These are phyloP conservation scores for Tetramorium simillimum DNA, from an alignment of 1,140 invertebrate genomes.

Conservation along the genomic window DNA sequence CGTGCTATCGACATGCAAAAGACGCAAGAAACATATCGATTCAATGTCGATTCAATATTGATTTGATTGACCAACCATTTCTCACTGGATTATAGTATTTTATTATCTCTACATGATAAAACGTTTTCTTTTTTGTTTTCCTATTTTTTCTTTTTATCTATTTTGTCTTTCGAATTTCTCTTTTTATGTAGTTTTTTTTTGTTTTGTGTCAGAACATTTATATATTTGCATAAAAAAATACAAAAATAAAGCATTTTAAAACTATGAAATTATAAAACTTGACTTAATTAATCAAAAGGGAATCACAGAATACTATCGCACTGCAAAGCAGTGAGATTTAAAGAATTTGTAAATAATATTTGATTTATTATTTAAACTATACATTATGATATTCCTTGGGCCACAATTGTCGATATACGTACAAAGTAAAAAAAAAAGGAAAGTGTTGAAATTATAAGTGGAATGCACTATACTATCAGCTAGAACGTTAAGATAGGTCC, in stretches of 20 bases:
- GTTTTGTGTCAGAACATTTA: too few species aligned
- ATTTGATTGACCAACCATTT: too few species aligned
- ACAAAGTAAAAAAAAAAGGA: constrained; percentile 69
- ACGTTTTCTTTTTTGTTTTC: not conserved
- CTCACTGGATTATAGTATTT: too few species aligned
- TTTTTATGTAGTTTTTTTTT: not conserved
- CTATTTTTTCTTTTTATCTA: not conserved
- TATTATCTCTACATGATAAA: not conserved
- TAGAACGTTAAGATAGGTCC: constrained; percentile 95
- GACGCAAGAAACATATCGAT: too few species aligned
- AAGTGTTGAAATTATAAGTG: constrained; percentile 18
- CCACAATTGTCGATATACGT: constrained; percentile 63
- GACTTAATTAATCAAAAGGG: not conserved
- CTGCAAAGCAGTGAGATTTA: not conserved
- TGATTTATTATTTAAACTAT: constrained; percentile 72
- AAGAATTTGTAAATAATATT: constrained; percentile 65
- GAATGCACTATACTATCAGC: constrained; percentile 56
- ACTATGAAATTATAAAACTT: too few species aligned
- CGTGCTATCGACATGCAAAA: constrained; percentile 71
- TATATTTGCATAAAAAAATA: not conserved
- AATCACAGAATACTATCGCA: not conserved
- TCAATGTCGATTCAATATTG: too few species aligned
- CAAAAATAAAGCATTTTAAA: not conserved
- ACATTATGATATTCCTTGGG: constrained; percentile 59
- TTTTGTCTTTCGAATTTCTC: not conserved